Evolutionary conservation across 2,797 vertebrate genomes (phyloP), one percentile per base, ranked within the genome.

Genomic region (Naso thynnoides): DNA sequence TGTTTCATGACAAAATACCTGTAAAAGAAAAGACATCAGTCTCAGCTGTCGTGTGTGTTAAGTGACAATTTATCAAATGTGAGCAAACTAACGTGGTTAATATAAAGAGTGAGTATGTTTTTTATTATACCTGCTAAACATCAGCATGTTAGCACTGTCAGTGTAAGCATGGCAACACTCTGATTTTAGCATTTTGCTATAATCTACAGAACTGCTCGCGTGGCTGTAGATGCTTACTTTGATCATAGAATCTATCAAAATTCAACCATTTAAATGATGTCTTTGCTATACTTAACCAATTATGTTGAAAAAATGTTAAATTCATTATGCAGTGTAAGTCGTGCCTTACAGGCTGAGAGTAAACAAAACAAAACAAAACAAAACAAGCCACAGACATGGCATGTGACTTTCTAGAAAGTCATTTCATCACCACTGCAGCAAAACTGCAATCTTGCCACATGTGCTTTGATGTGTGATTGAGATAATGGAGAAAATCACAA

Each of bases 371-470:
- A 49, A 3, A 15, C 18, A 15, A 18, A 29, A 33, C 18, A 26
- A 38, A 59, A 56, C 1, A 36, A 5, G 0, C 31, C 19, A 11
- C 3, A 36, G 23, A 42, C 36, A 63, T 50, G 52, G 21, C 24
- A 42, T 29, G n/a, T 33, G 33, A 44, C 45, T 55, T 21, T 73
- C 13, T 52, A 59, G 47, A 66, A 80, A 64, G 81, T 73, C 44
- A 70, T 60, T 39, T 65, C 33, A 64, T 64, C 38, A 67, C n/a
- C 3, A 27, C 58, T 23, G 29, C 29, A 52, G 59, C 67, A 58
- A 24, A 73, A 38, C 44, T 38, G 15, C 48, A 3, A 48, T 67
- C 49, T 60, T 6, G 6, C 57, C 79, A 81, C 75, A 84, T 79
- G 69, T 77, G 49, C 31, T 24, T 15, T 59, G 65, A 67, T 60